Evolutionary conservation across 2,797 vertebrate species (phyloP).

Genomic region (Eupleurogrammus muticus): DNA sequence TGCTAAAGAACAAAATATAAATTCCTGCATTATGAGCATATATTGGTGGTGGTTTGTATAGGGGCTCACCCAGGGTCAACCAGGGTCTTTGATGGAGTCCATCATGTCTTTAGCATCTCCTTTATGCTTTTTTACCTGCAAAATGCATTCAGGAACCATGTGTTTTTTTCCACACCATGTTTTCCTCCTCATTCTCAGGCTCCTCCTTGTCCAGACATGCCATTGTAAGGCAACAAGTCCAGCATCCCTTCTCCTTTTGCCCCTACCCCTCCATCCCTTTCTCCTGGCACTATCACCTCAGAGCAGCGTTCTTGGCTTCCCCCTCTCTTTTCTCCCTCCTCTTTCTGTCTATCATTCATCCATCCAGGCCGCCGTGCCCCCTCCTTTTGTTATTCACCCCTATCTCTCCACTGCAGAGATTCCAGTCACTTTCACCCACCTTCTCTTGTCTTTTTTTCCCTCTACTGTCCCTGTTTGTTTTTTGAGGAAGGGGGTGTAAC

Average conservation of each 20-base stretch:
- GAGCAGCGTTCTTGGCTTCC: slow-evolving; percentile 58
- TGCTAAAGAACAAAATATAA: neutral
- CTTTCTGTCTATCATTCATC: slow-evolving; percentile 57
- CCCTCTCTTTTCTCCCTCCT: slow-evolving; percentile 35
- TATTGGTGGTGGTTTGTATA: neutral
- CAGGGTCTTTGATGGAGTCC: too few relatives aligned
- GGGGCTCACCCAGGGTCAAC: neutral
- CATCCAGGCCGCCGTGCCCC: slow-evolving; percentile 50
- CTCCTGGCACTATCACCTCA: slow-evolving; percentile 58
- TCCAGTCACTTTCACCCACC: slow-evolving; percentile 43
- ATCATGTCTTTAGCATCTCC: neutral
- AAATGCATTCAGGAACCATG: neutral
- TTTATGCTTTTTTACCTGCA: slow-evolving; percentile 2
- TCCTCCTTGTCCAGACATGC: slow-evolving; percentile 9
- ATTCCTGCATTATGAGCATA: neutral
- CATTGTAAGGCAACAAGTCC: slow-evolving; percentile 57
- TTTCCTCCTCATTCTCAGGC: neutral
- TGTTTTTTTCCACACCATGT: neutral
- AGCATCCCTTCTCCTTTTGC: slow-evolving; percentile 16
- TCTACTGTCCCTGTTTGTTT: slow-evolving; percentile 35
- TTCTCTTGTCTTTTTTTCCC: slow-evolving; percentile 6
- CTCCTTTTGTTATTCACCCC: slow-evolving; percentile 63
- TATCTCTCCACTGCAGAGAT: slow-evolving; percentile 74
- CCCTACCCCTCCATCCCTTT: slow-evolving; percentile 6
- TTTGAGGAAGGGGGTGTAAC: slow-evolving; percentile 16